Conservation (phyloP, 1,140 invertebrate genomes). For the Sarcophaga peregrina region DNA sequence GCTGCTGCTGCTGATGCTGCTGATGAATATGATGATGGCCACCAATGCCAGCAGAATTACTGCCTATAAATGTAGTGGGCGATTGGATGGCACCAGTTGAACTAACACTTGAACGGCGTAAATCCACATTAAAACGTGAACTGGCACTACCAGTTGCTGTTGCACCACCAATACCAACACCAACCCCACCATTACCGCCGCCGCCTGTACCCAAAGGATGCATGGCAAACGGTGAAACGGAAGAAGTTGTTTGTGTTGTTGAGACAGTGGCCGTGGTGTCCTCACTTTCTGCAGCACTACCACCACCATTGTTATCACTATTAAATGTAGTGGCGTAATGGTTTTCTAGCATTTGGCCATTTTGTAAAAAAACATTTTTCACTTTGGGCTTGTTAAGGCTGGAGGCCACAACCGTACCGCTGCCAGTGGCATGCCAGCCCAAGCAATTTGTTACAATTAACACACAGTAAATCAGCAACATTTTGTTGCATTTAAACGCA, state of each 20-base stretch:
- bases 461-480: constrained; percentile 32
- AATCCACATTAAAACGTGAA: constrained; percentile 40
- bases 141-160: constrained; percentile 33
- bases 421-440: neutral
- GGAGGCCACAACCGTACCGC: neutral
- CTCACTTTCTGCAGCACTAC: neutral
- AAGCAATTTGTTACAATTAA: constrained; percentile 30
- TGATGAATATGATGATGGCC: constrained; percentile 16
- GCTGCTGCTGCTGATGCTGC: neutral
- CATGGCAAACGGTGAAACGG: neutral
- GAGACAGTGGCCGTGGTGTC: neutral
- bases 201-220: neutral
- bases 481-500: constrained; percentile 11
- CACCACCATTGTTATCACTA: neutral
- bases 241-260: neutral
- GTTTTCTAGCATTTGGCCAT: constrained; percentile 2
- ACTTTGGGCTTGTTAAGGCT: neutral
- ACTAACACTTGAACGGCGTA: constrained; percentile 29
- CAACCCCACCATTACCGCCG: neutral
- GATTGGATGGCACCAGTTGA: constrained; percentile 36
- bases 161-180: neutral
- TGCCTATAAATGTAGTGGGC: constrained; percentile 20
- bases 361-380: constrained; percentile 9
- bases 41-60: neutral
- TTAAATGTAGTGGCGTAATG: neutral